phyloP scores from a whole-genome alignment of 2,113 vertebrate genomes.

The Sphaerodactylus townsendi region DNA sequence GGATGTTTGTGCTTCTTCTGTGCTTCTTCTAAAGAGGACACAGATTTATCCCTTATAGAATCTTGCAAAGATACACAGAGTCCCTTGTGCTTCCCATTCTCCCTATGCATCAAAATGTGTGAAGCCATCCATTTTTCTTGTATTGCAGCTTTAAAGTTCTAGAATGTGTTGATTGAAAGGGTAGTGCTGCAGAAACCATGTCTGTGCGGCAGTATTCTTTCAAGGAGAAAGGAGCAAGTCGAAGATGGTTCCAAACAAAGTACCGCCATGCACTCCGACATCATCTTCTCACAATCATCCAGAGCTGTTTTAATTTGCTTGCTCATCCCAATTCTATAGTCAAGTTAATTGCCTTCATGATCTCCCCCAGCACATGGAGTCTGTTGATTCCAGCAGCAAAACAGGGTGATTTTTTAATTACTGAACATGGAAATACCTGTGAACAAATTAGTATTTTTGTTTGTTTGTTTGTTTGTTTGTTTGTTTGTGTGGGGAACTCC shows the following conservation, averaged over 20 bases:
- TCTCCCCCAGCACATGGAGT: conserved; percentile 61
- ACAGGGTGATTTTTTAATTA: conserved; percentile 68
- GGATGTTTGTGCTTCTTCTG: not conserved
- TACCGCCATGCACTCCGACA: conserved; percentile 3
- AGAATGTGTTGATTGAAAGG: conserved; percentile 61
- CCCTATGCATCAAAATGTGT: not conserved
- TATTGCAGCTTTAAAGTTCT: conserved; percentile 84
- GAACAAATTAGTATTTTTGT: conserved; percentile 49
- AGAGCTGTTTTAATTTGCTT: conserved; percentile 65
- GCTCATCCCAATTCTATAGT: conserved; percentile 63
- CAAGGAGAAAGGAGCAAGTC: conserved; percentile 41
- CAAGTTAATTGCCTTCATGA: conserved; percentile 57
- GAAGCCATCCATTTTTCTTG: conserved; percentile 49
- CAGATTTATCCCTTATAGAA: not conserved
- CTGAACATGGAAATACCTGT: conserved; percentile 41
- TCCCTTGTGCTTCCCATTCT: not conserved
- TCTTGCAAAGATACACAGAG: not conserved
- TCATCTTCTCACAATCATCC: conserved; percentile 42
- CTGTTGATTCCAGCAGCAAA: conserved; percentile 60
- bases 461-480: conserved; percentile 15
- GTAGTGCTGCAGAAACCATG: conserved; percentile 68
- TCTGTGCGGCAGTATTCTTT: conserved; percentile 44
- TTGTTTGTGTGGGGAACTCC: conserved; percentile 53
- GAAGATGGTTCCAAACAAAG: conserved; percentile 40
- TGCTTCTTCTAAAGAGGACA: not conserved